Conservation (phyloP, 2,797 vertebrate species). For the Erethizon dorsatum region DNA sequence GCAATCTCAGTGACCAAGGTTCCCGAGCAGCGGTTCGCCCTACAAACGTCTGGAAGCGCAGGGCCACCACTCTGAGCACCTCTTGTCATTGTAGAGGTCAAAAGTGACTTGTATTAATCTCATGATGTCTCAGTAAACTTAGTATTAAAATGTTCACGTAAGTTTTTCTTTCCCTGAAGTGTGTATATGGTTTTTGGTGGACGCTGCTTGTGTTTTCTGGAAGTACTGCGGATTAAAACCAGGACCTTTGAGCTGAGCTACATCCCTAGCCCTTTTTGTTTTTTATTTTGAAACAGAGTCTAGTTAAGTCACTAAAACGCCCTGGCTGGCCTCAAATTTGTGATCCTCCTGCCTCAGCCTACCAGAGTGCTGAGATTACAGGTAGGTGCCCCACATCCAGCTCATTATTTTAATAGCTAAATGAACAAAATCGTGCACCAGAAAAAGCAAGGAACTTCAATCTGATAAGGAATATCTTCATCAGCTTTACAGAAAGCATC, state of each 20-base stretch:
- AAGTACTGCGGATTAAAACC: background rate
- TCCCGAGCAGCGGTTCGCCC: background rate
- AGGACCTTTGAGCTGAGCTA: background rate
- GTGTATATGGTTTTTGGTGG: fast-evolving
- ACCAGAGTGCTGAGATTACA: background rate
- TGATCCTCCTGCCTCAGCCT: background rate
- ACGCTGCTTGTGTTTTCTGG: background rate
- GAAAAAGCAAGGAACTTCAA: background rate
- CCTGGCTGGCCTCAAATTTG: background rate
- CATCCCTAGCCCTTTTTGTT: background rate
- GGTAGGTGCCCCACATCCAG: background rate
- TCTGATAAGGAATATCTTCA: background rate
- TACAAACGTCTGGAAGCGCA: background rate
- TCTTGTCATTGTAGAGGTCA: background rate
- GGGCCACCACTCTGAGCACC: no score
- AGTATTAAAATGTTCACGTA: background rate
- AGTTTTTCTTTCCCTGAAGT: background rate
- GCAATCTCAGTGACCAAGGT: background rate
- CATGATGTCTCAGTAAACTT: background rate
- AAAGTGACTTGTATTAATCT: background rate
- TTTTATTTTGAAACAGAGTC: background rate
- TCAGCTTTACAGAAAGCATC: background rate
- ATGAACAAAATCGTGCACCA: background rate
- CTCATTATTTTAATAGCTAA: background rate
- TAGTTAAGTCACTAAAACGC: background rate